phyloP scores from a whole-genome alignment of 2,888 invertebrate species.

The Fissipunctia ypsillon region DNA sequence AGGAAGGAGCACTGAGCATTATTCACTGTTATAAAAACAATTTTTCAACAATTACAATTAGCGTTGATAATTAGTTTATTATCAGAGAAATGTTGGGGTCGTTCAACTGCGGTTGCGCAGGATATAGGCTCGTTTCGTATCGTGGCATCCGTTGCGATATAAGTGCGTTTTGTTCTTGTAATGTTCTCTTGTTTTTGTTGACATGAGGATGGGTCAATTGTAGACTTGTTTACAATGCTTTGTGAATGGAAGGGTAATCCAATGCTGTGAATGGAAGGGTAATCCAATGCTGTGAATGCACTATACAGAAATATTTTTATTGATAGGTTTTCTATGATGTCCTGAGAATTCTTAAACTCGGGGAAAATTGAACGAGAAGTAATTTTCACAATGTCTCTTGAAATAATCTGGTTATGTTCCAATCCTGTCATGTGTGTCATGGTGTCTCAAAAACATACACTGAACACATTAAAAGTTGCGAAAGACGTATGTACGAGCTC shows the following conservation, averaged over 20 bases:
- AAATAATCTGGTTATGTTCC: slow-evolving; percentile 23
- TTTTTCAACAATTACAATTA: slow-evolving; percentile 68
- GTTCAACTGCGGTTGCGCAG: slow-evolving; percentile 77
- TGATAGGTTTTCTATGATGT: not conserved
- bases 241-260: slow-evolving; percentile 18
- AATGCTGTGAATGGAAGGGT: slow-evolving; percentile 10
- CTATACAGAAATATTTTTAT: not conserved
- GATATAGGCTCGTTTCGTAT: slow-evolving; percentile 80
- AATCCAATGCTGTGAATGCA: slow-evolving; percentile 3
- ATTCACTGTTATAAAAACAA: slow-evolving; percentile 50
- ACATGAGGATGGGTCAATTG: slow-evolving; percentile 41
- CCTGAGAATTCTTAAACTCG: no score
- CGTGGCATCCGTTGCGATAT: slow-evolving; percentile 80
- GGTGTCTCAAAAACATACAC: slow-evolving; percentile 23
- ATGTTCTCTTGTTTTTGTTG: slow-evolving; percentile 53
- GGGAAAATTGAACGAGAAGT: not conserved
- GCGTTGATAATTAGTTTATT: slow-evolving; percentile 75
- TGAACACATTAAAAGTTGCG: slow-evolving; percentile 56
- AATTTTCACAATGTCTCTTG: not conserved
- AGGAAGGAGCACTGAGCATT: slow-evolving; percentile 54
- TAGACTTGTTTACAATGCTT: slow-evolving; percentile 38
- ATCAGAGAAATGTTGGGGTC: slow-evolving; percentile 74
- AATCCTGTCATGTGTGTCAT: slow-evolving; percentile 41
- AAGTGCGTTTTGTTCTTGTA: slow-evolving; percentile 66
- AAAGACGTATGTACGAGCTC: slow-evolving; percentile 50